phyloP scores from a whole-genome alignment of 2,113 vertebrate genomes.

The Labeo rohita region DNA sequence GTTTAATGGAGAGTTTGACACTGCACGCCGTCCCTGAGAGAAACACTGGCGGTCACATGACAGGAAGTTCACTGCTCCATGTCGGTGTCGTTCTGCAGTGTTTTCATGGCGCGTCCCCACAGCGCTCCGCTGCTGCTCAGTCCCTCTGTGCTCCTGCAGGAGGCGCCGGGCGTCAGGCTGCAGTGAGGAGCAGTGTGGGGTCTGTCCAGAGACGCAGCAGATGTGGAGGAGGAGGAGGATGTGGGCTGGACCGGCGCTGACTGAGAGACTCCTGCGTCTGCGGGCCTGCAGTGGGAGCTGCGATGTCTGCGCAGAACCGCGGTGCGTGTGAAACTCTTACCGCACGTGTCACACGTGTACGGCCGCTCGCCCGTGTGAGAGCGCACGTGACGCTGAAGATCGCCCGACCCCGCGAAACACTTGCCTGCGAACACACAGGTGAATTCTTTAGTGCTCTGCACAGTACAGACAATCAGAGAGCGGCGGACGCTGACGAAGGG shows the following conservation, averaged over 20 bases:
- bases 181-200: not conserved
- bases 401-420: slow-evolving; percentile 90
- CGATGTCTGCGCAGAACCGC: slow-evolving; percentile 89
- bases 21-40: too few relatives aligned
- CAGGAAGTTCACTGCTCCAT: slow-evolving; percentile 76
- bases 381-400: slow-evolving; percentile 89
- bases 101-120: slow-evolving; percentile 93
- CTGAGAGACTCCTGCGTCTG: slow-evolving; percentile 42
- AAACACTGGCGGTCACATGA: not conserved
- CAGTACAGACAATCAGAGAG: too few relatives aligned
- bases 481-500: too few relatives aligned
- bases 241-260: too few relatives aligned
- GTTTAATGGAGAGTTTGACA: not conserved
- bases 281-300: slow-evolving; percentile 73
- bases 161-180: not conserved
- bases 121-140: slow-evolving; percentile 90
- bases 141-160: slow-evolving; percentile 68
- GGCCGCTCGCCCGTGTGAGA: slow-evolving; percentile 95
- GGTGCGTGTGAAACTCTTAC: slow-evolving; percentile 90
- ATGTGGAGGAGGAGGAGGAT: too few relatives aligned
- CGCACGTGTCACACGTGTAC: slow-evolving; percentile 86
- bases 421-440: slow-evolving; percentile 77
- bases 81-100: slow-evolving; percentile 89
- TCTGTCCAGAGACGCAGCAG: too few relatives aligned
- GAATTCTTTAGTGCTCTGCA: too few relatives aligned